Evolutionary conservation across 1,140 invertebrate species (phyloP).

Genomic region (Halyomorpha halys): DNA sequence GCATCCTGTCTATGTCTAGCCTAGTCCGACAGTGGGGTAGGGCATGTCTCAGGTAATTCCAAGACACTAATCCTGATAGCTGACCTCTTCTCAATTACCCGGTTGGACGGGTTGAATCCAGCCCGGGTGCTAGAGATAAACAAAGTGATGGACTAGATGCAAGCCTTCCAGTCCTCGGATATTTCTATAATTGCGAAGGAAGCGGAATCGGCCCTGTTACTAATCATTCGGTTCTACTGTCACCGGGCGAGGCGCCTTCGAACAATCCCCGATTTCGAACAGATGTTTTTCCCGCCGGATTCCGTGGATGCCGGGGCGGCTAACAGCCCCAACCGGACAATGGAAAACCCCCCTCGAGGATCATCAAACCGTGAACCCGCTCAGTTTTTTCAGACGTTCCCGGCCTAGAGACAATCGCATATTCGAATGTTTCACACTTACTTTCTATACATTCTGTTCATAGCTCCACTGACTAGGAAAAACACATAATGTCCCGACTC

Average conservation of each 20-base stretch:
- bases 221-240: too few species aligned
- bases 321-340: conserved; percentile 11
- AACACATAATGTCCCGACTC: conserved; percentile 5
- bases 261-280: neutral
- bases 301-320: conserved; percentile 2
- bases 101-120: too few species aligned
- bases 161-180: too few species aligned
- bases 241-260: neutral
- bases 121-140: too few species aligned
- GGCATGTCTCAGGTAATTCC: too few species aligned
- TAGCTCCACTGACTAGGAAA: conserved; percentile 1
- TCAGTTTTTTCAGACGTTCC: neutral
- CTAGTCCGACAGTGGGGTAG: too few species aligned
- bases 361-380: conserved; percentile 6
- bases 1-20: too few species aligned
- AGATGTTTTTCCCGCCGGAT: neutral
- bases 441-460: conserved; percentile 15
- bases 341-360: neutral
- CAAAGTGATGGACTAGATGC: too few species aligned
- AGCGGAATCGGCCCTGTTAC: too few species aligned
- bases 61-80: too few species aligned
- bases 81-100: too few species aligned
- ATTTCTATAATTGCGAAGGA: too few species aligned
- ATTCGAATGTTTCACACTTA: conserved; percentile 15
- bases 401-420: conserved; percentile 4